A percentile compares a stretch with the other conserved stretches of the same genome.
Evolutionary conservation across 2,888 invertebrate species (phyloP).

Genomic region (Halictus ligatus): DNA sequence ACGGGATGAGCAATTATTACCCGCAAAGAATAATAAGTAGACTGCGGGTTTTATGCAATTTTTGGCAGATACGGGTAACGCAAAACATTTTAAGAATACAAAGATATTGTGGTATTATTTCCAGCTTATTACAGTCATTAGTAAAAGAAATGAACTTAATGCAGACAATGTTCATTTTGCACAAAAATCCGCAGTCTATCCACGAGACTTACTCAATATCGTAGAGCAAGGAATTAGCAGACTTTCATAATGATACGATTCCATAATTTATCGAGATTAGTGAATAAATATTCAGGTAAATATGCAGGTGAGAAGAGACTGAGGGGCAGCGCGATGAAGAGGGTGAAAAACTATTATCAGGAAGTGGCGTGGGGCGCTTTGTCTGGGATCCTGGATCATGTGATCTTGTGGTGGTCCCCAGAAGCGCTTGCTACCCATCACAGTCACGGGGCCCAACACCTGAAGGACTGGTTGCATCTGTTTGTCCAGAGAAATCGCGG

Average conservation of each 20-base stretch:
- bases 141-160: too few species aligned
- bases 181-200: too few species aligned
- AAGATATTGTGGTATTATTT: too few species aligned
- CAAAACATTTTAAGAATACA: too few species aligned
- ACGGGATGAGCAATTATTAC: too few species aligned
- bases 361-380: constrained; percentile 93
- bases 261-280: neutral
- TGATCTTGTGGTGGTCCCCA: constrained; percentile 93
- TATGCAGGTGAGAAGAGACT: constrained; percentile 86
- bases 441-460: constrained; percentile 76
- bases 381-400: constrained; percentile 92
- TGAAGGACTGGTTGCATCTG: constrained; percentile 80
- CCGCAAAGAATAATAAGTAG: too few species aligned
- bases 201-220: too few species aligned
- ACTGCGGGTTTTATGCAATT: too few species aligned
- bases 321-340: constrained; percentile 87
- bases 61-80: too few species aligned
- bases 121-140: too few species aligned
- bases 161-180: too few species aligned
- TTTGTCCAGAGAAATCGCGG: constrained; percentile 76
- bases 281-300: neutral
- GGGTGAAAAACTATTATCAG: constrained; percentile 89
- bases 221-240: too few species aligned
- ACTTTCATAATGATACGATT: neutral
- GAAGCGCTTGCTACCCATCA: constrained; percentile 89